Evolutionary conservation across 2,797 vertebrate species (phyloP).

Genomic region (Hippoglossus hippoglossus): DNA sequence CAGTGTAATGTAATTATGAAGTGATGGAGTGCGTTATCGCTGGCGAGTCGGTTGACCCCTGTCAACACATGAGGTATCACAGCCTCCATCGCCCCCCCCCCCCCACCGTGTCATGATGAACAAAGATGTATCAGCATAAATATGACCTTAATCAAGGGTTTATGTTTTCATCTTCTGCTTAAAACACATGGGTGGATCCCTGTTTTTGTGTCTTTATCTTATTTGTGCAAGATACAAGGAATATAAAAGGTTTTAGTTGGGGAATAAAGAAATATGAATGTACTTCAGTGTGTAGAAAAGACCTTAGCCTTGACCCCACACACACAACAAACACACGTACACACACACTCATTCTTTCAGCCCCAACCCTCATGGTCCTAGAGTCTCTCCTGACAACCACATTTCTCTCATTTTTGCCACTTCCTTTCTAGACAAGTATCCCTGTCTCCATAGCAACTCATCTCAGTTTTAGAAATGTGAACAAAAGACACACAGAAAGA

Average conservation of each 20-base stretch:
- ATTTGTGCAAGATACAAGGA: background rate
- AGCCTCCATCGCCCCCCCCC: conserved; percentile 27
- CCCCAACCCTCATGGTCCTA: conserved; percentile 40
- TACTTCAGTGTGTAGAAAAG: background rate
- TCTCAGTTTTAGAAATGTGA: conserved; percentile 68
- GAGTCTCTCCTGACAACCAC: conserved; percentile 67
- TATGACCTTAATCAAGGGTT: background rate
- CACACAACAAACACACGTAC: conserved; percentile 3
- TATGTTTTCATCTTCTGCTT: conserved; percentile 1
- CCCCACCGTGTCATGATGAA: conserved; percentile 12
- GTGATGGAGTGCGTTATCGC: conserved; percentile 84
- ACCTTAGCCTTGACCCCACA: conserved; percentile 15
- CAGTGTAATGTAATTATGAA: conserved; percentile 80
- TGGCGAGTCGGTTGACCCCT: conserved; percentile 80
- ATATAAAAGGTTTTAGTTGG: background rate
- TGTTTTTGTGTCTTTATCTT: background rate
- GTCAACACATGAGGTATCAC: conserved; percentile 76
- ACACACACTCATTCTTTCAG: conserved; percentile 35
- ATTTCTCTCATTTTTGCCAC: conserved; percentile 67
- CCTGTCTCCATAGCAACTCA: conserved; percentile 83
- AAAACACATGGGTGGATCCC: background rate
- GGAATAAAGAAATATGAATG: conserved; percentile 6
- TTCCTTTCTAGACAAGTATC: conserved; percentile 72
- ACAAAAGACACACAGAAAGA: conserved; percentile 69
- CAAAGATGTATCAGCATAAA: conserved; percentile 24